These are phyloP conservation scores for Latrodectus elegans DNA, from an alignment of 2,888 invertebrate species.

Conservation along the genomic window DNA sequence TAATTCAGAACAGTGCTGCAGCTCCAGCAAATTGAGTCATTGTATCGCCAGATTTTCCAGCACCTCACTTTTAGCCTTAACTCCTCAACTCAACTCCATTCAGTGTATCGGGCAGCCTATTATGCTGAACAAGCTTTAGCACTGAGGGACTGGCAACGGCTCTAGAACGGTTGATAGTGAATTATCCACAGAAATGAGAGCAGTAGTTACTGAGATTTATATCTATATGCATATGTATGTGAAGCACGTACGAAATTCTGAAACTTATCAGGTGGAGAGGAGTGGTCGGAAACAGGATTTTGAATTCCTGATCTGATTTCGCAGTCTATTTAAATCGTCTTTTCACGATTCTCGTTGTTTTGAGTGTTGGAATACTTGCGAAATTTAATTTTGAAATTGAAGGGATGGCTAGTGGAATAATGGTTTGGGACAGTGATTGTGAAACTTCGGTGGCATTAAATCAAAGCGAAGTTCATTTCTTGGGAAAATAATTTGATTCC, in stretches of 20 bases:
- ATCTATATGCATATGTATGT: neutral
- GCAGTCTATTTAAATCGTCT: too few species aligned
- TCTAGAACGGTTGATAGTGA: neutral
- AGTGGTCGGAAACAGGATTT: neutral
- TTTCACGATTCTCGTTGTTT: too few species aligned
- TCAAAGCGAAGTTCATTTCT: too few species aligned
- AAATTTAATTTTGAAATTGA: too few species aligned
- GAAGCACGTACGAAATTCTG: neutral
- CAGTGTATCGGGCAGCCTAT: neutral
- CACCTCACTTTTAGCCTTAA: conserved; percentile 19
- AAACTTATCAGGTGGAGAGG: neutral
- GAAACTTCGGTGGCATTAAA: too few species aligned
- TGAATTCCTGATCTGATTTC: neutral
- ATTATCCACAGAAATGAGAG: conserved; percentile 3
- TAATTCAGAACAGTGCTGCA: conserved; percentile 29
- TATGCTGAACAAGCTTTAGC: neutral
- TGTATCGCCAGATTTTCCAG: conserved; percentile 48
- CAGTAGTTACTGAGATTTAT: neutral
- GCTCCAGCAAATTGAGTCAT: conserved; percentile 59
- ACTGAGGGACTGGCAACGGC: neutral
- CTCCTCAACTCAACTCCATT: neutral
- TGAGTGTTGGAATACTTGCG: too few species aligned
- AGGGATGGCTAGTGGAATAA: too few species aligned
- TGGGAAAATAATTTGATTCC: too few species aligned
- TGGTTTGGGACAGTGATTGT: too few species aligned